Conservation (phyloP, 2,888 invertebrate genomes). For the Gerris lacustris region DNA sequence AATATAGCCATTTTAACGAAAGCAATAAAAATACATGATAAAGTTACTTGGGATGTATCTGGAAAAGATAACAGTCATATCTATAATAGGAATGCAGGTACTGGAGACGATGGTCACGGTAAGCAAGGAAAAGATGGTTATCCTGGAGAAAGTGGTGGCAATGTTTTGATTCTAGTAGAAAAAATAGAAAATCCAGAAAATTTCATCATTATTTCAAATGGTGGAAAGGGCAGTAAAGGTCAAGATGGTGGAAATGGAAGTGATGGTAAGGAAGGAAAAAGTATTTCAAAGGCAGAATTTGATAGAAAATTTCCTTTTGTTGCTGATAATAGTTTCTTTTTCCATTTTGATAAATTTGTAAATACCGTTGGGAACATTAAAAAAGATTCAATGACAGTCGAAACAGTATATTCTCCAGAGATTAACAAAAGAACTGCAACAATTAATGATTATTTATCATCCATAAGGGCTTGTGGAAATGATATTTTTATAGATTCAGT, state of each 20-base stretch:
- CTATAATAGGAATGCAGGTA: conserved; percentile 23
- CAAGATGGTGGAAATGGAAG: conserved; percentile 32
- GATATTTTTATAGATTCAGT: conserved; percentile 16
- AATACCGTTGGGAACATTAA: not conserved
- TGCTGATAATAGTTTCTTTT: not conserved
- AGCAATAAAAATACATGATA: conserved; percentile 25
- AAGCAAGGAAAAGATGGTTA: conserved; percentile 23
- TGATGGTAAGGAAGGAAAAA: conserved; percentile 27
- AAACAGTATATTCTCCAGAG: not conserved
- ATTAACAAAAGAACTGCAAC: not conserved
- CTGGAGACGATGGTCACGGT: conserved; percentile 26
- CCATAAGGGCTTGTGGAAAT: not conserved
- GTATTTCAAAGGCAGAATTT: conserved; percentile 19
- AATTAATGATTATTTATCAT: not conserved
- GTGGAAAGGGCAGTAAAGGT: conserved; percentile 32
- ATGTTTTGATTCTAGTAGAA: conserved; percentile 28
- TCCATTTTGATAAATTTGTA: no score
- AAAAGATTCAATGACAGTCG: not conserved
- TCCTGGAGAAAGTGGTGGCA: conserved; percentile 31
- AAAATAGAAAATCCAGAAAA: conserved; percentile 27
- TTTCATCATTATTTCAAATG: conserved; percentile 30
- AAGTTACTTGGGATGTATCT: conserved; percentile 29
- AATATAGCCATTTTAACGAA: conserved; percentile 28
- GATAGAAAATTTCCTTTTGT: not conserved
- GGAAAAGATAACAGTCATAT: conserved; percentile 24